These are phyloP conservation scores for Ceratosolen fusciceps DNA, from an alignment of 1,140 invertebrate species.

Conservation along the genomic window DNA sequence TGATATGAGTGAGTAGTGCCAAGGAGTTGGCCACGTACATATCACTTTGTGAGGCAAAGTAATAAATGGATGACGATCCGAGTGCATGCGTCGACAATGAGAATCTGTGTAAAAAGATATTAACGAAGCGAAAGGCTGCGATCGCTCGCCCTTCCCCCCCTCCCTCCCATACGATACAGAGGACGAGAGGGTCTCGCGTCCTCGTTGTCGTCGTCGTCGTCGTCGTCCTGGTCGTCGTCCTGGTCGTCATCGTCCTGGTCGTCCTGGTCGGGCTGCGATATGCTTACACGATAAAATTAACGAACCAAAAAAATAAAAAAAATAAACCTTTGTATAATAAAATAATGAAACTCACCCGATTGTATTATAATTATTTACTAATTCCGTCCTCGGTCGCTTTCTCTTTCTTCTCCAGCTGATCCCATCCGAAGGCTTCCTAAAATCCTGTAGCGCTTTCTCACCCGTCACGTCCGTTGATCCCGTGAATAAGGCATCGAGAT, in stretches of 20 bases:
- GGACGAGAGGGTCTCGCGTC: too few species aligned
- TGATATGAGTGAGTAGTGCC: too few species aligned
- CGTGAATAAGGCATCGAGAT: not conserved
- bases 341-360: not conserved
- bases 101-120: slow-evolving; percentile 10
- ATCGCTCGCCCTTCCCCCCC: too few species aligned
- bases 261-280: too few species aligned
- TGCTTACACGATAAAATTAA: too few species aligned
- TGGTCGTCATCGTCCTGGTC: too few species aligned
- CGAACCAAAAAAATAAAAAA: slow-evolving; percentile 48
- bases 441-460: slow-evolving; percentile 33
- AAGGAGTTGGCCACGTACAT: slow-evolving; percentile 42
- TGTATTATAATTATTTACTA: slow-evolving; percentile 22
- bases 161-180: too few species aligned
- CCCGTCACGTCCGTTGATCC: slow-evolving; percentile 8
- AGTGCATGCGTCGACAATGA: slow-evolving; percentile 43
- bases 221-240: too few species aligned
- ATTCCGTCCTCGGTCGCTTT: slow-evolving; percentile 9
- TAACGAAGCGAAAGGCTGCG: not conserved
- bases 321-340: slow-evolving; percentile 50
- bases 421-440: slow-evolving; percentile 31
- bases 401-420: slow-evolving; percentile 25
- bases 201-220: too few species aligned
- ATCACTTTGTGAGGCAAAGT: slow-evolving; percentile 33
- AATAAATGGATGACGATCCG: slow-evolving; percentile 41